phyloP scores from a whole-genome alignment of 2,113 vertebrate genomes.

The Phaethon lepturus region DNA sequence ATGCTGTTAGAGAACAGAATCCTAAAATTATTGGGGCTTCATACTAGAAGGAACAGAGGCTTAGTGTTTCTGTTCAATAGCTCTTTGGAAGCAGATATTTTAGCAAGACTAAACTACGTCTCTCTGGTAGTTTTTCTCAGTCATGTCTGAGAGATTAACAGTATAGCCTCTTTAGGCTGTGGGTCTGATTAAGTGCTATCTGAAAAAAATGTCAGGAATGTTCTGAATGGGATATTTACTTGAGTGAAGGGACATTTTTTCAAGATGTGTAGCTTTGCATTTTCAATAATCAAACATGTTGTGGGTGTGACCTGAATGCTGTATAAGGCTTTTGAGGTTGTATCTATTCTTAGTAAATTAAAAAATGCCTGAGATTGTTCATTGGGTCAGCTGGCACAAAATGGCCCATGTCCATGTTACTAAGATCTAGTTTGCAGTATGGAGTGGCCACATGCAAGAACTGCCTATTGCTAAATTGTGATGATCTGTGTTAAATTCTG shows the following conservation, averaged over 20 bases:
- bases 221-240: not conserved
- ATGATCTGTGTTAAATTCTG: not conserved
- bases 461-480: not conserved
- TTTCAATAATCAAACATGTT: not conserved
- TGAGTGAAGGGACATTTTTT: not conserved
- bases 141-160: not conserved
- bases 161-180: not conserved
- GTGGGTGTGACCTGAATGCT: not conserved
- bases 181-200: not conserved
- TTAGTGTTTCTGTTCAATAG: not conserved
- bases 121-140: not conserved
- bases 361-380: not conserved
- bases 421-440: not conserved
- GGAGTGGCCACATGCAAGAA: not conserved
- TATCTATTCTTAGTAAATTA: not conserved
- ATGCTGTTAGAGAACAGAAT: not conserved
- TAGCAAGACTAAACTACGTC: not conserved
- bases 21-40: not conserved
- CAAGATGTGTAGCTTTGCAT: not conserved
- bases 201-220: not conserved
- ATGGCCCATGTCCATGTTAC: not conserved
- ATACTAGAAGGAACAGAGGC: not conserved
- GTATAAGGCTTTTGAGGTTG: not conserved
- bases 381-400: not conserved
- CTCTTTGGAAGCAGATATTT: not conserved